Percentiles rank a stretch among this genome's conserved stretches.
Conservation (phyloP, 2,113 vertebrate species). For the Cynoglossus semilaevis region DNA sequence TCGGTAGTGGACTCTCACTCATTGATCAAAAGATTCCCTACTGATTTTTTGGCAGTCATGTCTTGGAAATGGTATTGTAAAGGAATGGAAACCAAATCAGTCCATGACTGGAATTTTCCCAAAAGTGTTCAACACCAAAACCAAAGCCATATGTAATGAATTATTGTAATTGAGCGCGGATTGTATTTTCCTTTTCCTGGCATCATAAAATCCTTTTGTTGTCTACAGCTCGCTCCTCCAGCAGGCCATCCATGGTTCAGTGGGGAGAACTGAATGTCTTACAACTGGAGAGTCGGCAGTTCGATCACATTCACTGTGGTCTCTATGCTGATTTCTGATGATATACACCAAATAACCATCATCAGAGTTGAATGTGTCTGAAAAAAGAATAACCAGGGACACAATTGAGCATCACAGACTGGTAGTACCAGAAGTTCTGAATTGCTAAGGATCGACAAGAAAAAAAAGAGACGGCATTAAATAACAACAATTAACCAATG, state of each 20-base stretch:
- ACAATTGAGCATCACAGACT: too few relatives aligned
- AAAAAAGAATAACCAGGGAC: too few relatives aligned
- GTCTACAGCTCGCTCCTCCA: conserved; percentile 7
- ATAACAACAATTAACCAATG: too few relatives aligned
- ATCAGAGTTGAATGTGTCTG: too few relatives aligned
- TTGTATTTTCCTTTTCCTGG: conserved; percentile 23
- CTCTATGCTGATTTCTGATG: too few relatives aligned
- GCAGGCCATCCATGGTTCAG: background rate
- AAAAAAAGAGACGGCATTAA: too few relatives aligned
- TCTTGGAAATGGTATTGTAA: conserved; percentile 19
- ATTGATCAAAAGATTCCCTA: conserved; percentile 31
- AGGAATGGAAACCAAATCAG: conserved; percentile 22
- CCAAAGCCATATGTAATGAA: conserved; percentile 26
- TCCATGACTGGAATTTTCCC: conserved; percentile 26
- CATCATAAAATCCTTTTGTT: conserved; percentile 32
- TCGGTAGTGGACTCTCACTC: conserved; percentile 8
- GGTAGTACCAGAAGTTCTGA: too few relatives aligned
- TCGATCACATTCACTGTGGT: too few relatives aligned
- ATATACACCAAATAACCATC: too few relatives aligned
- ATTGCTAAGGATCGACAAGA: too few relatives aligned
- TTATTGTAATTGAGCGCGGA: conserved; percentile 30
- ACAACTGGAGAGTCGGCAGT: too few relatives aligned
- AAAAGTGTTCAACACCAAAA: background rate
- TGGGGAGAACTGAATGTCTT: too few relatives aligned
- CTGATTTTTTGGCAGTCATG: conserved; percentile 29